A percentile compares a stretch with the other conserved stretches of the same genome.
Conservation (phyloP, 2,113 vertebrate species). For the Fregata magnificens region DNA sequence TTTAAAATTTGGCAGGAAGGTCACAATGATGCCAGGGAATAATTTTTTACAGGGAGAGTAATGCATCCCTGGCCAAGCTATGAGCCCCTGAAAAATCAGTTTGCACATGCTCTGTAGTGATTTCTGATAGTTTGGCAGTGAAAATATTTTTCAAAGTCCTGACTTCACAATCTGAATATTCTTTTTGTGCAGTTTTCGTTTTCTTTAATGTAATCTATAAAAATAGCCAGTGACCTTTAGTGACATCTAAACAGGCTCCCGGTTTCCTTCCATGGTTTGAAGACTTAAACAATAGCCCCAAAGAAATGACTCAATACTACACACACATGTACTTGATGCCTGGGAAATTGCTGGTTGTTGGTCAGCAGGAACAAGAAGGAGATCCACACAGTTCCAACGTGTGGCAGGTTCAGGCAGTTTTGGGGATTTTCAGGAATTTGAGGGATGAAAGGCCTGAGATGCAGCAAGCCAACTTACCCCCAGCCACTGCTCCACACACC, state of each 20-base stretch:
- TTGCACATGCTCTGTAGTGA: neutral
- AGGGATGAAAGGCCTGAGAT: neutral
- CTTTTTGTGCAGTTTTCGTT: neutral
- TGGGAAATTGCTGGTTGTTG: neutral
- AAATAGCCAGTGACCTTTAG: constrained; percentile 45
- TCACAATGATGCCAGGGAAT: neutral
- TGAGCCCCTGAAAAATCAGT: neutral
- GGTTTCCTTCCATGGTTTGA: constrained; percentile 38
- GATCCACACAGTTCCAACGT: neutral
- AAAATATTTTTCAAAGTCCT: neutral
- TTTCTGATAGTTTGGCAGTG: neutral
- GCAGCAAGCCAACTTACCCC: neutral
- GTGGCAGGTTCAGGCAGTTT: neutral
- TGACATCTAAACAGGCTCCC: neutral
- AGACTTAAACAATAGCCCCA: constrained; percentile 50
- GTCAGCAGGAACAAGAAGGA: neutral
- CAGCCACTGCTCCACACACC: neutral
- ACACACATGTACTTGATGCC: neutral
- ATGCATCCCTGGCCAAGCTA: neutral
- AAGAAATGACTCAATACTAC: constrained; percentile 1
- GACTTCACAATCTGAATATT: neutral
- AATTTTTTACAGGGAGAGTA: neutral
- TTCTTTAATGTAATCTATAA: constrained; percentile 11
- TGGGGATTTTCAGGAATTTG: no score
- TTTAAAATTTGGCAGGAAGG: neutral